Percentiles rank a stretch among this genome's conserved stretches.
Conservation (phyloP, 1,140 invertebrate genomes). For the Chlorops oryzae region DNA sequence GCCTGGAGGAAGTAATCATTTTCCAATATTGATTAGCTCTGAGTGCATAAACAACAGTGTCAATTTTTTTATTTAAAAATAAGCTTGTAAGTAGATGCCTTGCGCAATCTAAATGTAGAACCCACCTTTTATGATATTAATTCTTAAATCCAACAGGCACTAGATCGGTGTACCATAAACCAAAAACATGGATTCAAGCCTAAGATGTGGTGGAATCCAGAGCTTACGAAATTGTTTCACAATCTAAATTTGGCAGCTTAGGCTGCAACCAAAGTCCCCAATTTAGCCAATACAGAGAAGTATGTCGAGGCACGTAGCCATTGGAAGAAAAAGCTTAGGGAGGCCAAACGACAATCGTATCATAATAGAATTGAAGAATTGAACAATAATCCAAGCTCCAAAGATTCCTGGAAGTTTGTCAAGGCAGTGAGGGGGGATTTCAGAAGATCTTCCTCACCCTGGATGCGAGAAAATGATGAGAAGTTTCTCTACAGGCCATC, state of each 20-base stretch:
- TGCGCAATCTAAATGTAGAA: too few species aligned
- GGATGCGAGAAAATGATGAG: too few species aligned
- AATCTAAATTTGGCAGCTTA: background rate
- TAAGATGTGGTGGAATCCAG: background rate
- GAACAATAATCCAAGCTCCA: background rate
- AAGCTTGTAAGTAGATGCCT: too few species aligned
- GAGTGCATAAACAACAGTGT: too few species aligned
- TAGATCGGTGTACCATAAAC: background rate
- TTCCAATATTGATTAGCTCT: background rate
- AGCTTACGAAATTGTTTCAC: too few species aligned
- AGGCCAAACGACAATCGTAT: background rate
- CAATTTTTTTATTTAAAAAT: too few species aligned
- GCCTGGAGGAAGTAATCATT: background rate
- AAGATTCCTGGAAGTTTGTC: background rate
- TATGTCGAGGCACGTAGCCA: background rate
- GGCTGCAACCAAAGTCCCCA: background rate
- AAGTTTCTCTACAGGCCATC: too few species aligned
- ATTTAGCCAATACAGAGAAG: background rate
- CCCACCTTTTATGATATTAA: too few species aligned
- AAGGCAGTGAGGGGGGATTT: background rate
- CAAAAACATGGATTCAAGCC: background rate
- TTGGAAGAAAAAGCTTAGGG: background rate
- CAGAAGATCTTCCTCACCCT: too few species aligned
- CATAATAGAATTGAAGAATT: background rate
- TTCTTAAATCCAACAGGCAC: too few species aligned